Percentiles rank a stretch among this genome's conserved stretches.
phyloP scores from a whole-genome alignment of 2,113 vertebrate species.

The Zosterops japonicus region DNA sequence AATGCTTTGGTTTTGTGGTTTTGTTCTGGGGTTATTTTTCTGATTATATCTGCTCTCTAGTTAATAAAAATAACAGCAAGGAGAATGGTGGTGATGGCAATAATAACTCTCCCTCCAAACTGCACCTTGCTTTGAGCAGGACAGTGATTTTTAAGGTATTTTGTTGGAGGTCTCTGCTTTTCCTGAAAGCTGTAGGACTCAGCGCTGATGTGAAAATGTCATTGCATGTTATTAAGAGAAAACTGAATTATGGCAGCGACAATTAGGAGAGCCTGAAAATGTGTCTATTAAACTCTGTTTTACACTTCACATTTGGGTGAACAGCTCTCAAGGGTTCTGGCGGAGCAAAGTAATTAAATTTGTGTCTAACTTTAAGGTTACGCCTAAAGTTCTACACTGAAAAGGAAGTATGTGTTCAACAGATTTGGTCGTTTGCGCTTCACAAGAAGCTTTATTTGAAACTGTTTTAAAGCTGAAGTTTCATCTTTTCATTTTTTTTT shows the following conservation, averaged over 20 bases:
- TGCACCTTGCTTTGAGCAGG: neutral
- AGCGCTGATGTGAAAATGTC: constrained; percentile 27
- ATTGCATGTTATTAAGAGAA: constrained; percentile 29
- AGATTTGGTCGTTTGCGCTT: neutral
- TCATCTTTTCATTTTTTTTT: neutral
- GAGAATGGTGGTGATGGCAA: neutral
- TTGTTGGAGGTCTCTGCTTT: neutral
- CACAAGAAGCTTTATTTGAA: neutral
- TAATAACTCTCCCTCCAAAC: neutral
- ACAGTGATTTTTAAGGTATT: neutral
- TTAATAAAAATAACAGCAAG: neutral
- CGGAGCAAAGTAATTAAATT: constrained; percentile 41
- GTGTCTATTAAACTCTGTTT: constrained; percentile 34
- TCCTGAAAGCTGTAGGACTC: neutral
- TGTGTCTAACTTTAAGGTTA: constrained; percentile 17
- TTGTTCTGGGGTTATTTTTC: neutral
- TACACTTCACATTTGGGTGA: constrained; percentile 54
- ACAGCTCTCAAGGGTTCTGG: constrained; percentile 46
- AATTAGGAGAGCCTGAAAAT: constrained; percentile 44
- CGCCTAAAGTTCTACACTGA: neutral
- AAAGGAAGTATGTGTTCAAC: neutral
- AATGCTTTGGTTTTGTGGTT: neutral
- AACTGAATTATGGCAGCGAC: constrained; percentile 23
- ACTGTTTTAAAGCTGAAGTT: neutral
- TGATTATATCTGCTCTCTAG: neutral